Conservation (phyloP, 1,140 invertebrate species). For the Aphelenchoides fujianensis region DNA sequence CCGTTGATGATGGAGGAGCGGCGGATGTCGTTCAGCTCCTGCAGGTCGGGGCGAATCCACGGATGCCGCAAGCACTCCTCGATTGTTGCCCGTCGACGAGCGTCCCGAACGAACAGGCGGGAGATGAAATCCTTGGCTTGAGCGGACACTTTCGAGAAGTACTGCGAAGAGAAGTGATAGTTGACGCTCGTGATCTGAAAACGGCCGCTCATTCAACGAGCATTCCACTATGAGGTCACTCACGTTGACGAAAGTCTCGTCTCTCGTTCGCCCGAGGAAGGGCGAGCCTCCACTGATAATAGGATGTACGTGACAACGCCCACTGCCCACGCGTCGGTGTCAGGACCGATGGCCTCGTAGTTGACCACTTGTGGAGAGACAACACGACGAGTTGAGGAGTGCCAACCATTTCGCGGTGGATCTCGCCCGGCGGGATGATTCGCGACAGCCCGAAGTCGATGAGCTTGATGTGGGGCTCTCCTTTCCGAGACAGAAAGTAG, state of each 20-base stretch:
- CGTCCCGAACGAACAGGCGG: conserved; percentile 66
- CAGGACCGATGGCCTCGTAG: conserved; percentile 64
- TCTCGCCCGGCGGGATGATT: conserved; percentile 63
- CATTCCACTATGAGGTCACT: no score
- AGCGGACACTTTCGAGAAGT: conserved; percentile 65
- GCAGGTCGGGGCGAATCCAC: conserved; percentile 65
- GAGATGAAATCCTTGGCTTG: conserved; percentile 69
- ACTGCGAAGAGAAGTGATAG: conserved; percentile 67
- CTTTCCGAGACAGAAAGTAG: conserved; percentile 65
- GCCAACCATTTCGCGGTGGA: conserved; percentile 67
- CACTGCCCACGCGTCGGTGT: conserved; percentile 66
- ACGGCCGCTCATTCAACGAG: no score
- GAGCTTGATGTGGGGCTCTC: conserved; percentile 66
- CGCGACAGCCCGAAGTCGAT: conserved; percentile 73
- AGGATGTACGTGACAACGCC: conserved; percentile 66
- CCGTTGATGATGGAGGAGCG: conserved; percentile 63
- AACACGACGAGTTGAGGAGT: conserved; percentile 68
- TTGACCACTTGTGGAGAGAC: conserved; percentile 66
- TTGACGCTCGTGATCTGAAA: conserved; percentile 67
- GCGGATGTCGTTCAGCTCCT: conserved; percentile 30
- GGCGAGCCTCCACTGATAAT: conserved; percentile 68
- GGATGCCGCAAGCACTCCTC: conserved; percentile 70
- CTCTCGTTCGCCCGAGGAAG: conserved; percentile 68
- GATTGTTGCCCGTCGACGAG: conserved; percentile 68
- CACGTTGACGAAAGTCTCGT: conserved; percentile 70